phyloP scores from a whole-genome alignment of 1,140 invertebrate genomes.

The Parasteatoda tepidariorum region DNA sequence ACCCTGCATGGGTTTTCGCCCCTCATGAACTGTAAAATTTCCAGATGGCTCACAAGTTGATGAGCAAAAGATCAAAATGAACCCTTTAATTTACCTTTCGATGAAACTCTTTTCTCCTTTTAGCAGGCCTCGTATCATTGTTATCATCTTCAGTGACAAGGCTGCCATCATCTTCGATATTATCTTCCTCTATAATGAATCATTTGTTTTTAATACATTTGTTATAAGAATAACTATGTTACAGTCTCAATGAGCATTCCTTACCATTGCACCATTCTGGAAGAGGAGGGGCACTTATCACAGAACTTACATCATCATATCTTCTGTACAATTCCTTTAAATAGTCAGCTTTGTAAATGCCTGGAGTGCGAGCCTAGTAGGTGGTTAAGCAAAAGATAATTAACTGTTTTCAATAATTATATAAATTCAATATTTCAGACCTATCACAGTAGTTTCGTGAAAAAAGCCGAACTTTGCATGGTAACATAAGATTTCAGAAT shows the following conservation, averaged over 20 bases:
- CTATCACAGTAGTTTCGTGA: too few relatives aligned
- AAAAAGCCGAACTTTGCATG: too few relatives aligned
- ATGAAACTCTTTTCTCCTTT: constrained; percentile 52
- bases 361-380: constrained; percentile 71
- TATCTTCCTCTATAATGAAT: constrained; percentile 33
- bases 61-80: too few relatives aligned
- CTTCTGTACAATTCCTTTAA: constrained; percentile 73
- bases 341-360: constrained; percentile 80
- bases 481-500: not conserved
- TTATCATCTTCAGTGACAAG: constrained; percentile 11
- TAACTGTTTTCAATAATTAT: too few relatives aligned
- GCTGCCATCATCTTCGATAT: constrained; percentile 56
- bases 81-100: too few relatives aligned
- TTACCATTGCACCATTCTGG: constrained; percentile 83
- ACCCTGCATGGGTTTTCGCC: too few relatives aligned
- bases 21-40: too few relatives aligned
- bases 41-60: too few relatives aligned
- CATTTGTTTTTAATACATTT: not conserved
- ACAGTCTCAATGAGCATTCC: not conserved
- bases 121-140: constrained; percentile 8
- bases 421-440: too few relatives aligned
- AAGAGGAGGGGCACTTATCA: constrained; percentile 77
- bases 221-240: not conserved
- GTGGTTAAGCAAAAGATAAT: not conserved
- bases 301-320: constrained; percentile 82